Evolutionary conservation across 2,113 vertebrate genomes (phyloP), one percentile per base, ranked within the genome.

Genomic region (Plestiodon gilberti): DNA sequence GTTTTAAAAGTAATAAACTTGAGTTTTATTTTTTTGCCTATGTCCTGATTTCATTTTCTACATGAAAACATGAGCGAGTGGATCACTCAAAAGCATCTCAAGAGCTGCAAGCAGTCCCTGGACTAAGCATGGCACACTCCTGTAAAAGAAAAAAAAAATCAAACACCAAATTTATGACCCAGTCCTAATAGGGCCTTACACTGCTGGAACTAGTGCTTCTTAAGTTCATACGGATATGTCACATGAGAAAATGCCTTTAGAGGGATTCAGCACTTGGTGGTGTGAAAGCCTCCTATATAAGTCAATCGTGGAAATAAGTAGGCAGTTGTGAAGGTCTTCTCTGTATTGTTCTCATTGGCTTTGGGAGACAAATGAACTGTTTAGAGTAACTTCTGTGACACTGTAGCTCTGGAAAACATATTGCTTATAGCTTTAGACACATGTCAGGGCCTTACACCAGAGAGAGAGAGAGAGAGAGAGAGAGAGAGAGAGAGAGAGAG

Each of bases 331-430:
- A 2, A 0, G 1, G 1, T 75, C 84, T 75, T 11, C 30, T 30
- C 43, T 30, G 6, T 17, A 57, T 40, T 70, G 8, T 20, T 81
- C 30, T 6, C 61, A 1, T 40, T 64, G 15, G 8, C 15, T 23
- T 0, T 2, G 25, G 7, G 48, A 22, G 13, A 0, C 62, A 57
- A 70, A 71, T 1, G 0, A 11, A 13, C 30, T 3, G 61, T 23
- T 78, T 17, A 33, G 25, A 81, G 55, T 28, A 88, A 40, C 87
- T 57, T 40, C 55, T 57, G 55, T 57, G 17, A 57, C 55, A 57
- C 52, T 84, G 33, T 30, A 86, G 86, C n/a, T 73, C 78, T 64
- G 40, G 20, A 55, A 85, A 57, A 81, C 83, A 59, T 15, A 2
- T 52, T 28, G 57, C 38, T 84, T 57, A 28, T 73, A 70, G 38